phyloP scores from a whole-genome alignment of 2,888 invertebrate species.

The Troides helena region DNA sequence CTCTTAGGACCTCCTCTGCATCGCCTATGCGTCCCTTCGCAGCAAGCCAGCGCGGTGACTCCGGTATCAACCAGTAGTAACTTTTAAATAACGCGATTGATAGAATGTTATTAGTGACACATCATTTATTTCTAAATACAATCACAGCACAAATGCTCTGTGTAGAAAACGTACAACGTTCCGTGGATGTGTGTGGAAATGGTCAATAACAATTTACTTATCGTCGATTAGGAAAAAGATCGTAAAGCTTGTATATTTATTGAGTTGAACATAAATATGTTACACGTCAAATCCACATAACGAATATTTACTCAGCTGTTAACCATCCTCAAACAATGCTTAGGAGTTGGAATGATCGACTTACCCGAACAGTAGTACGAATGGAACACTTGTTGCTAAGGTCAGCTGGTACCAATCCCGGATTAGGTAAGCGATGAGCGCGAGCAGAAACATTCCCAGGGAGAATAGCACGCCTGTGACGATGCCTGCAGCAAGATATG shows the following conservation, averaged over 20 bases:
- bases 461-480: constrained; percentile 84
- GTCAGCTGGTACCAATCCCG: constrained; percentile 83
- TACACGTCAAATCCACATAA: too few relatives aligned
- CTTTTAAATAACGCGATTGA: constrained; percentile 48
- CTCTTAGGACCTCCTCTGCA: constrained; percentile 82
- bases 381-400: constrained; percentile 82
- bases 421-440: constrained; percentile 80
- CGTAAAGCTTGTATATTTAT: too few relatives aligned
- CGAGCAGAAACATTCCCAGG: constrained; percentile 82
- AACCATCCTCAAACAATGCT: too few relatives aligned
- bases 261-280: too few relatives aligned
- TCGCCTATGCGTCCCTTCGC: constrained; percentile 83
- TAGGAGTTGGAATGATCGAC: constrained; percentile 24
- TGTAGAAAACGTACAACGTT: too few relatives aligned
- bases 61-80: constrained; percentile 84
- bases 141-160: too few relatives aligned
- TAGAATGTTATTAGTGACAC: too few relatives aligned
- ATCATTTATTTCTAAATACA: too few relatives aligned
- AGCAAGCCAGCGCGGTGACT: constrained; percentile 85
- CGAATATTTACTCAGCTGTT: too few relatives aligned
- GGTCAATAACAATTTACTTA: too few relatives aligned
- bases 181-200: too few relatives aligned
- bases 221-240: too few relatives aligned
- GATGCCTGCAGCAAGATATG: constrained; percentile 62
- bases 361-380: constrained; percentile 77